Percentiles rank a stretch among this genome's conserved stretches.
Evolutionary conservation across 2,888 invertebrate species (phyloP).

Genomic region (Dorcus parallelipipedus): DNA sequence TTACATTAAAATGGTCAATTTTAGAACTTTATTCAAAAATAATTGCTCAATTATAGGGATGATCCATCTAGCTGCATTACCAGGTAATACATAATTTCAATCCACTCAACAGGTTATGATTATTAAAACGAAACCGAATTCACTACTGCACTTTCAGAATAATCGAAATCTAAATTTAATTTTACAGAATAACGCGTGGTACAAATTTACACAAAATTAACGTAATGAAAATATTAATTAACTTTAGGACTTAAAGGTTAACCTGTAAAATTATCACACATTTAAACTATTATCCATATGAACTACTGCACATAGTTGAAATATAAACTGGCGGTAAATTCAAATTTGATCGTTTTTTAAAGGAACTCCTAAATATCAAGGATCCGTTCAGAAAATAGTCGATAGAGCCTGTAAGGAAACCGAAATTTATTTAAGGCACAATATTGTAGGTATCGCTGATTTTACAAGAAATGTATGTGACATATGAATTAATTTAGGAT

Average conservation of each 20-base stretch:
- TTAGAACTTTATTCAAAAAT: conserved; percentile 47
- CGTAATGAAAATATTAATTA: too few relatives aligned
- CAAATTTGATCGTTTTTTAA: conserved; percentile 19
- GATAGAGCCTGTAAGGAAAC: conserved; percentile 61
- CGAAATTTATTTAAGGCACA: conserved; percentile 53
- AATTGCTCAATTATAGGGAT: conserved; percentile 63
- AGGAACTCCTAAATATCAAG: conserved; percentile 61
- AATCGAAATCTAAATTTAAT: too few relatives aligned
- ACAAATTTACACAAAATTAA: too few relatives aligned
- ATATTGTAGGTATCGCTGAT: conserved; percentile 16
- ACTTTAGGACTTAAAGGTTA: not conserved
- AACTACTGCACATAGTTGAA: not conserved
- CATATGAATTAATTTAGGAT: conserved; percentile 52
- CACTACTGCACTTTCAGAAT: too few relatives aligned
- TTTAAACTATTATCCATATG: not conserved
- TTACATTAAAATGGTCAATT: conserved; percentile 29
- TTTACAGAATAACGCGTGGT: too few relatives aligned
- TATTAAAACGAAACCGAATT: too few relatives aligned
- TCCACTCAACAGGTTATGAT: too few relatives aligned
- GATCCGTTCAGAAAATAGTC: conserved; percentile 54
- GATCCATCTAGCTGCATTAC: conserved; percentile 67
- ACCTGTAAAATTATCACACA: not conserved
- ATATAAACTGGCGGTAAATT: not conserved
- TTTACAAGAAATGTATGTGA: not conserved
- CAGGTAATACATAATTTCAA: conserved; percentile 52